Evolutionary conservation across 2,113 vertebrate genomes (phyloP).

Genomic region (Podocnemis expansa): DNA sequence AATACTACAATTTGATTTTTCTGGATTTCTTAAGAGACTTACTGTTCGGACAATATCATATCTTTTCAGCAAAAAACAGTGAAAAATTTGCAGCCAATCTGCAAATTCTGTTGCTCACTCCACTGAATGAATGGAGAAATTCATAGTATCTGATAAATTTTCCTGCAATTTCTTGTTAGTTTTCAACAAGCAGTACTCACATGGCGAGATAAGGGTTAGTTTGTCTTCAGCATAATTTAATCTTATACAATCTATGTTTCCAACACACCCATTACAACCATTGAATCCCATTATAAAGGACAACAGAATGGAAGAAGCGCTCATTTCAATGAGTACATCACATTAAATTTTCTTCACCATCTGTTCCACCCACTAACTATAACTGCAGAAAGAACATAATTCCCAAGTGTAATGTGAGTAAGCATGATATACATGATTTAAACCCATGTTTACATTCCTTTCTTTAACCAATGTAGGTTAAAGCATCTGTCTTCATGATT

Average conservation of each 20-base stretch:
- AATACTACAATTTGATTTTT: neutral
- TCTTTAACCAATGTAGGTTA: conserved; percentile 19
- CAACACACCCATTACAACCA: conserved; percentile 28
- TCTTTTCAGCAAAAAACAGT: neutral
- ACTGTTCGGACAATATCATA: too few species aligned
- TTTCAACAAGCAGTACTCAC: conserved; percentile 13
- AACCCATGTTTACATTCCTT: neutral
- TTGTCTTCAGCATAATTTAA: conserved; percentile 16
- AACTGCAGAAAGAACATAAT: conserved; percentile 29
- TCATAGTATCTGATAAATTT: neutral
- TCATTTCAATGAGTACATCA: conserved; percentile 27
- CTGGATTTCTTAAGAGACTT: neutral
- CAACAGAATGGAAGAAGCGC: conserved; percentile 27
- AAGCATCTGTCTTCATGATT: neutral
- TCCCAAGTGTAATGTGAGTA: neutral
- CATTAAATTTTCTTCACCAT: conserved; percentile 50
- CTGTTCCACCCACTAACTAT: conserved; percentile 38
- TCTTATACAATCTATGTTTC: neutral
- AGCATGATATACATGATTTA: neutral
- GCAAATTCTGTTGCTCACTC: neutral
- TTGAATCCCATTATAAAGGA: conserved; percentile 37
- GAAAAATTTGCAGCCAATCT: neutral
- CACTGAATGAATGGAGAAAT: neutral
- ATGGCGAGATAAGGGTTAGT: conserved; percentile 19
- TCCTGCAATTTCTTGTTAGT: conserved; percentile 1